Percentiles rank a stretch among this genome's conserved stretches.
Conservation (phyloP, 2,888 invertebrate species). For the Sclerodermus sp. region DNA sequence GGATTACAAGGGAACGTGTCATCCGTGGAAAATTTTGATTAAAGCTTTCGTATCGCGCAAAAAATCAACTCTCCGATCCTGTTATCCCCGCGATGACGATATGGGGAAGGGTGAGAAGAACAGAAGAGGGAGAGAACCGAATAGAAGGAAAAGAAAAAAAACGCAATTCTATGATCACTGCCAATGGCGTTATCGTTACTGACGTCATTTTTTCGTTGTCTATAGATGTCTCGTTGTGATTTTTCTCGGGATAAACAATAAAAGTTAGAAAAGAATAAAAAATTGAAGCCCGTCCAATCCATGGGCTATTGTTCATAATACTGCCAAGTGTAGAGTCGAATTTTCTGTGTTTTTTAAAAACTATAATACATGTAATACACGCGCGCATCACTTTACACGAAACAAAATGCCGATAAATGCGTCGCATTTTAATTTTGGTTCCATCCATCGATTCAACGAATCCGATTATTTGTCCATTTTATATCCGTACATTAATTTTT, state of each 20-base stretch:
- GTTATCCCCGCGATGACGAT: background rate
- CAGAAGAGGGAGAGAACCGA: background rate
- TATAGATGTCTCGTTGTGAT: slow-evolving; percentile 13
- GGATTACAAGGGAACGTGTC: no score
- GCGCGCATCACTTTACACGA: no score
- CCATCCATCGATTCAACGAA: no score
- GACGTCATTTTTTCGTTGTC: slow-evolving; percentile 38
- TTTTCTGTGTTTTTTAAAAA: no score
- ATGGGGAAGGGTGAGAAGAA: slow-evolving; percentile 3
- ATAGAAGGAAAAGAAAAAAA: slow-evolving; percentile 14
- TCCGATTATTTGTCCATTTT: no score
- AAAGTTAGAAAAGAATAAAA: background rate
- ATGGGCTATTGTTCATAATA: slow-evolving; percentile 46
- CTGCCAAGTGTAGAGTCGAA: slow-evolving; percentile 38
- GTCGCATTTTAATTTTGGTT: no score
- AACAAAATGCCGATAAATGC: no score
- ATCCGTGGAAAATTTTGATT: no score
- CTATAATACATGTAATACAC: no score
- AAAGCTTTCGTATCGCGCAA: no score
- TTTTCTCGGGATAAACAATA: slow-evolving; percentile 24
- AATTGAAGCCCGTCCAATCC: slow-evolving; percentile 20
- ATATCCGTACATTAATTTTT: no score
- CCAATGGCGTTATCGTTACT: slow-evolving; percentile 49
- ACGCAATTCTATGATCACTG: slow-evolving; percentile 55
- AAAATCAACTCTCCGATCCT: no score